Base-by-base conservation (phyloP, 1,140 invertebrate genomes). In the Agraylea sexmaculata region DNA sequence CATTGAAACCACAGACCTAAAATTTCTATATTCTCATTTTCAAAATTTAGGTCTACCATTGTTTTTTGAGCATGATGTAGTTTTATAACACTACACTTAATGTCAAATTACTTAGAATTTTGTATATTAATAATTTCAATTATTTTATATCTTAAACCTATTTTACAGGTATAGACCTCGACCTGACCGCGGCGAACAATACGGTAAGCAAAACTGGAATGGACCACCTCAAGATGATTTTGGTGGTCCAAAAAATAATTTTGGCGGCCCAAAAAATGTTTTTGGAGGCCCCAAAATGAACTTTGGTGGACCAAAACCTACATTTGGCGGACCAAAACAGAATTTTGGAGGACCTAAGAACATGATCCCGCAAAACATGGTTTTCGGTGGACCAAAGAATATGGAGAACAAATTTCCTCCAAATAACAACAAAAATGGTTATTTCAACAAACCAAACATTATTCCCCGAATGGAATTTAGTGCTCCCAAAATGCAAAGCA, bases 121-220 rank as follows among this genome's bases (percentile, higher is more conserved):
- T n/a, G n/a, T n/a, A n/a, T n/a, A n/a, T n/a, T n/a, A n/a, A n/a
- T n/a, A n/a, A n/a, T n/a, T n/a, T n/a, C n/a, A n/a, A n/a, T n/a
- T n/a, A n/a, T n/a, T n/a, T n/a, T n/a, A n/a, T n/a, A n/a, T n/a
- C n/a, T n/a, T n/a, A n/a, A n/a, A n/a, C n/a, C n/a, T n/a, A n/a
- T n/a, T 25, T 41, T 22, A 32, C 28, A 66, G 69, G 59, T 73
- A 64, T 57, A 68, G 70, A 53, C 62, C 68, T 51, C 61, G 69
- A 53, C 59, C 68, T 54, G 70, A 74, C 57, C 69, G 70, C 53
- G 68, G 66, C 65, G 69, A 71, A 64, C 68, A 70, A 65, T 71
- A 66, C 60, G 68, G 67, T 57, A 72, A 73, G 59, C 62, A 61
- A 43, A 57, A 66, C 33, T 62, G 59, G 60, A 53, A 49, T 33